phyloP scores from a whole-genome alignment of 2,113 vertebrate genomes.

The human region DNA sequence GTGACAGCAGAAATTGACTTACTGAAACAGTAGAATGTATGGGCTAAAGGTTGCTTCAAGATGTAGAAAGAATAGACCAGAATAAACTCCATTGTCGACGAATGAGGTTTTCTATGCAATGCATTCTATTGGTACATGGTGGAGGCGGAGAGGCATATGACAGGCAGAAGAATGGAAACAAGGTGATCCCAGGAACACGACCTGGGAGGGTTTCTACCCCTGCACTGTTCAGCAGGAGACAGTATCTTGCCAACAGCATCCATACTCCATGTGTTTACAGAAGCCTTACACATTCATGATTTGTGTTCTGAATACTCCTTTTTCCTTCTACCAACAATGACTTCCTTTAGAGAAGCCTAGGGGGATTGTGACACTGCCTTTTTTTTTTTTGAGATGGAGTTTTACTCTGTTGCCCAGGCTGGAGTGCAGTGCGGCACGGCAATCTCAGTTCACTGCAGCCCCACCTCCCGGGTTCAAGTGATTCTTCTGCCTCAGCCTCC shows the following conservation, averaged over 20 bases:
- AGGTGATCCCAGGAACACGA: background rate
- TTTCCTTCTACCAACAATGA: background rate
- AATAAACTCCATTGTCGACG: background rate
- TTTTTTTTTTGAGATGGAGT: too few relatives aligned
- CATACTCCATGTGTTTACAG: too few relatives aligned
- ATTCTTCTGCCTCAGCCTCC: too few relatives aligned
- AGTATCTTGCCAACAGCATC: background rate
- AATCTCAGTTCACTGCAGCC: too few relatives aligned
- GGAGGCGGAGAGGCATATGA: rapidly evolving
- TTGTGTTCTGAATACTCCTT: background rate
- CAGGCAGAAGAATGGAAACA: background rate
- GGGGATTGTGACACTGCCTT: background rate
- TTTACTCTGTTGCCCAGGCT: too few relatives aligned
- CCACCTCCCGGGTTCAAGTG: too few relatives aligned
- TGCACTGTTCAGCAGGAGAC: background rate
- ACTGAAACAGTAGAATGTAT: too few relatives aligned
- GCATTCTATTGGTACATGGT: too few relatives aligned
- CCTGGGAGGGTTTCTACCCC: background rate
- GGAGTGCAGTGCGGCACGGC: too few relatives aligned
- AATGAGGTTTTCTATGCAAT: background rate
- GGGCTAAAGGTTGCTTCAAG: background rate
- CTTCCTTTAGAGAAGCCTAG: background rate
- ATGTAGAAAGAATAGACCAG: background rate
- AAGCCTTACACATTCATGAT: background rate
- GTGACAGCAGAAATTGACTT: background rate